Percentiles rank a stretch among this genome's conserved stretches.
Evolutionary conservation across 2,888 invertebrate genomes (phyloP).

Genomic region (Drosophila ustulata): DNA sequence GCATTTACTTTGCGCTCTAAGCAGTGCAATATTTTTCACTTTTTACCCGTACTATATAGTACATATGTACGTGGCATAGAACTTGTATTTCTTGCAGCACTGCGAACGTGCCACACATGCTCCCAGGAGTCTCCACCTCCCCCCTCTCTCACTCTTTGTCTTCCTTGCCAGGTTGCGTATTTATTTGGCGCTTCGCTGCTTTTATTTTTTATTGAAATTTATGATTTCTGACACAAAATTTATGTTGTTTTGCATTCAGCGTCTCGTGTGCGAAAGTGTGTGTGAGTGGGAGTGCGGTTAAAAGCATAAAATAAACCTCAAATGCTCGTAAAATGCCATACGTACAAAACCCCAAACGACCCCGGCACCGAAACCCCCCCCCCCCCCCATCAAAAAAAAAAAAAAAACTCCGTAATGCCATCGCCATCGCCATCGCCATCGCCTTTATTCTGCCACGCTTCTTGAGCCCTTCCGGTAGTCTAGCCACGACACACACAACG

Average conservation of each 20-base stretch:
- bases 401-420: conserved; percentile 18
- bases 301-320: conserved; percentile 78
- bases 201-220: conserved; percentile 76
- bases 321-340: conserved; percentile 72
- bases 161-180: conserved; percentile 39
- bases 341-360: conserved; percentile 38
- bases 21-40: conserved; percentile 22
- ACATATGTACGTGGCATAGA: background rate
- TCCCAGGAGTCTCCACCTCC: background rate
- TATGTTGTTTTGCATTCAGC: conserved; percentile 73
- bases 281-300: conserved; percentile 33
- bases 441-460: conserved; percentile 37
- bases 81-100: conserved; percentile 2
- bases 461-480: conserved; percentile 65
- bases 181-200: conserved; percentile 68
- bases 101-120: conserved; percentile 2
- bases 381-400: no score
- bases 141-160: no score
- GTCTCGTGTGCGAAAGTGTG: conserved; percentile 12
- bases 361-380: no score
- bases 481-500: conserved; percentile 37
- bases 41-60: no score
- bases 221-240: conserved; percentile 76
- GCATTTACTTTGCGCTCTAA: conserved; percentile 60
- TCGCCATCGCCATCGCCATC: conserved; percentile 12